Evolutionary conservation across 2,888 invertebrate genomes (phyloP).

Genomic region (Ectemnius cavifrons): DNA sequence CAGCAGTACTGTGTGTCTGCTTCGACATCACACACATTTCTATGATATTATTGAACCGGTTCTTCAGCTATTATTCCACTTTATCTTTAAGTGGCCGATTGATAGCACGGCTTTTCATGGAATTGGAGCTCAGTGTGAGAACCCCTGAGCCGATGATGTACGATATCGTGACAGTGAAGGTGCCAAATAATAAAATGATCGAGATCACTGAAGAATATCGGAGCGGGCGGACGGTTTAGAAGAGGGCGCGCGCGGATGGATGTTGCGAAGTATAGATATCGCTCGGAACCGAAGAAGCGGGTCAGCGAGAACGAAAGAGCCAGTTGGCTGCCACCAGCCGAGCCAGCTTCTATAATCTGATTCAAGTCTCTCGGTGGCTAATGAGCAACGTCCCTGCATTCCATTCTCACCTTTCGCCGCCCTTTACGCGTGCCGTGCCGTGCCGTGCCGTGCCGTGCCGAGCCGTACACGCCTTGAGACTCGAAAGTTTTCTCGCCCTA

Average conservation of each 20-base stretch:
- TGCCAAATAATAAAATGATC: constrained; percentile 61
- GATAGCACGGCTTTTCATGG: too few species aligned
- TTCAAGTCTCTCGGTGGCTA: constrained; percentile 68
- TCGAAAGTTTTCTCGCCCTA: constrained; percentile 33
- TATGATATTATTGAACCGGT: too few species aligned
- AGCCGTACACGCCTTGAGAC: constrained; percentile 17
- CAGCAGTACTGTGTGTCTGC: too few species aligned
- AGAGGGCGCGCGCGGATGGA: constrained; percentile 48
- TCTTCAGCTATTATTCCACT: too few species aligned
- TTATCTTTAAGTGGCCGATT: too few species aligned
- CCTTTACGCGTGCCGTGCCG: constrained; percentile 61
- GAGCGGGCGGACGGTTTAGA: constrained; percentile 25
- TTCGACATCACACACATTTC: too few species aligned
- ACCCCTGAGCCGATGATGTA: constrained; percentile 16
- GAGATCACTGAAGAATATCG: background rate
- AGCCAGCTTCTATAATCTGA: constrained; percentile 66
- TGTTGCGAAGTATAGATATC: constrained; percentile 31
- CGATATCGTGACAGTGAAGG: constrained; percentile 41
- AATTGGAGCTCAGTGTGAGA: background rate
- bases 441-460: background rate
- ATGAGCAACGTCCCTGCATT: constrained; percentile 70
- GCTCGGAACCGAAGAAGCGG: constrained; percentile 44
- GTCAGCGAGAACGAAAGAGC: constrained; percentile 36
- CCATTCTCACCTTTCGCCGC: constrained; percentile 64
- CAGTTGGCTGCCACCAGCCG: constrained; percentile 46